A percentile compares a stretch with the other conserved stretches of the same genome.
Evolutionary conservation across 2,113 vertebrate genomes (phyloP).

Genomic region (Psophia crepitans): DNA sequence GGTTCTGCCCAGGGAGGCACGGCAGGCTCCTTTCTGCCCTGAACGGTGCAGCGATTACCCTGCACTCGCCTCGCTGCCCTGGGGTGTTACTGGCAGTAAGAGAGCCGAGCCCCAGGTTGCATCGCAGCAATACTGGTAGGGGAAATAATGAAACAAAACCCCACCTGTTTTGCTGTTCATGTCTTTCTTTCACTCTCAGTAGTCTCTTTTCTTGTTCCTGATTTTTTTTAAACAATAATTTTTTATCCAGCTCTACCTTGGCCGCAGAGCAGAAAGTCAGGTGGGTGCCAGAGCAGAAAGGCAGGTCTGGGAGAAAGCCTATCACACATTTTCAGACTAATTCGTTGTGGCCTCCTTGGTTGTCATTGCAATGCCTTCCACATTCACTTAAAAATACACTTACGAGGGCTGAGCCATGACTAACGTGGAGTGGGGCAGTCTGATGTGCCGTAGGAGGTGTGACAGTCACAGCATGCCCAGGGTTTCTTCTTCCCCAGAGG

Average conservation of each 20-base stretch:
- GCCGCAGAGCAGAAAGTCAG: background rate
- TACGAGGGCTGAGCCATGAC: background rate
- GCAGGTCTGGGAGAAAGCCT: background rate
- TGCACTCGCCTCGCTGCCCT: background rate
- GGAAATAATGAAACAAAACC: fast-evolving
- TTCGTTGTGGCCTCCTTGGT: background rate
- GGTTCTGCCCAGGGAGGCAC: background rate
- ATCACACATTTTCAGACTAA: background rate
- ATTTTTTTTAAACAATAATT: no score
- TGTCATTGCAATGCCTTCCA: background rate
- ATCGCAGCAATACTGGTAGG: background rate
- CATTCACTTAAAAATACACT: background rate
- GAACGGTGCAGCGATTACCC: background rate
- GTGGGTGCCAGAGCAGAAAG: background rate
- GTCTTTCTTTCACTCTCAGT: no score
- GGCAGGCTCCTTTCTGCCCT: background rate
- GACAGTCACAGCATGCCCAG: background rate
- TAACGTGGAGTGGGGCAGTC: fast-evolving
- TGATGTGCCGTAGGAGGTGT: background rate
- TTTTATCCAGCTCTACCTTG: background rate
- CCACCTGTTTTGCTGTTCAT: no score
- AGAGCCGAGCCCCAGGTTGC: background rate
- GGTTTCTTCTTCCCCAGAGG: background rate
- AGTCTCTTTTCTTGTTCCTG: no score
- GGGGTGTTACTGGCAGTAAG: background rate